Percentiles rank a stretch among this genome's conserved stretches.
phyloP scores from a whole-genome alignment of 2,797 vertebrate species.

The Champsocephalus gunnari region DNA sequence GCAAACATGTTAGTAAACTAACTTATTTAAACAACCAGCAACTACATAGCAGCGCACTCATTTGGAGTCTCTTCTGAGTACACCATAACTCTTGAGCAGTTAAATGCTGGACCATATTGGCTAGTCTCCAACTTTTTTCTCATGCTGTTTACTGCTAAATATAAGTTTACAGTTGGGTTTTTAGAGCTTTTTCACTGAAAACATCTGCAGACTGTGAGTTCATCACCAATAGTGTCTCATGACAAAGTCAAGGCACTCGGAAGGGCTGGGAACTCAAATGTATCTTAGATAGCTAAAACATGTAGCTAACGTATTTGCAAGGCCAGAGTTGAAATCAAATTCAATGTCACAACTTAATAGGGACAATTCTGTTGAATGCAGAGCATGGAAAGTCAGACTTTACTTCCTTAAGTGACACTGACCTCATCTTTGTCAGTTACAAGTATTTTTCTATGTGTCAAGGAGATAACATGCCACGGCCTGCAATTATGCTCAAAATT shows the following conservation, averaged over 20 bases:
- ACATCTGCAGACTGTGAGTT: neutral
- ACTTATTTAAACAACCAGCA: neutral
- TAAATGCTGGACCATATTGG: neutral
- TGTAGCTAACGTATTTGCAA: neutral
- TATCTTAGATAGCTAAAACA: neutral
- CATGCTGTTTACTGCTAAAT: neutral
- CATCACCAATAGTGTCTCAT: neutral
- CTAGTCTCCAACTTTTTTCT: neutral
- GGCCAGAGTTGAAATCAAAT: neutral
- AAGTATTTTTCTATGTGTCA: conserved; percentile 35
- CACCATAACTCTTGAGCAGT: neutral
- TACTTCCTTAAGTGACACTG: conserved; percentile 1
- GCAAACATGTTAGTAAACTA: neutral
- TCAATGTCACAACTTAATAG: neutral
- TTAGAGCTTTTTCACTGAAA: neutral
- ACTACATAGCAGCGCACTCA: too few species aligned
- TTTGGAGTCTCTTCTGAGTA: too few species aligned
- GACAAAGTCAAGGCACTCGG: neutral
- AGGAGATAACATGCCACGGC: conserved; percentile 39
- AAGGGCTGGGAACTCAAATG: neutral
- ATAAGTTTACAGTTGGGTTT: neutral
- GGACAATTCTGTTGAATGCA: neutral
- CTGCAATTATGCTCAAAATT: conserved; percentile 67
- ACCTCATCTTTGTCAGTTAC: conserved; percentile 19
- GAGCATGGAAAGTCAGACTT: neutral